Percentiles rank a stretch among this genome's conserved stretches.
These are phyloP conservation scores for Thunnus maccoyii DNA, from an alignment of 2,113 vertebrate species.

Conservation along the genomic window DNA sequence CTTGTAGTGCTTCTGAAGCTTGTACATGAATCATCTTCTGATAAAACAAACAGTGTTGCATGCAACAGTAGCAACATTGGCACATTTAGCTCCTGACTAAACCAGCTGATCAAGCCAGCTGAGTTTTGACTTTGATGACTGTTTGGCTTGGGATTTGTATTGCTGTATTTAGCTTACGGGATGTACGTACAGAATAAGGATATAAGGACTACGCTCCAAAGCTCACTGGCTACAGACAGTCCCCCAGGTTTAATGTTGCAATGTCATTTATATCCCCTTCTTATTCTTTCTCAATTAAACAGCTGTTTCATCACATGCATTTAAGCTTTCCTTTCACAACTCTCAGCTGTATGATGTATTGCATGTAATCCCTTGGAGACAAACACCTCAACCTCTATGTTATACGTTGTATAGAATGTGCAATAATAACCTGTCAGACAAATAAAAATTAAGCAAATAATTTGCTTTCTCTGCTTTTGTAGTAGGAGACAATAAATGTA, in stretches of 20 bases:
- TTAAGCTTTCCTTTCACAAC: slow-evolving; percentile 41
- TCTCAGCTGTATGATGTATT: background rate
- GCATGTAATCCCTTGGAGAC: background rate
- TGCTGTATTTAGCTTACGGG: slow-evolving; percentile 6
- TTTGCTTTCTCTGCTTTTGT: slow-evolving; percentile 8
- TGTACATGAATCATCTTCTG: background rate
- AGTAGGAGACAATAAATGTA: slow-evolving; percentile 62
- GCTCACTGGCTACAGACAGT: background rate
- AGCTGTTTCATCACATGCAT: slow-evolving; percentile 13
- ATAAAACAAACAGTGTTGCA: background rate
- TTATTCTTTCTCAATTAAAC: slow-evolving; percentile 7
- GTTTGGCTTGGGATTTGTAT: slow-evolving; percentile 37
- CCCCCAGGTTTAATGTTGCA: slow-evolving; percentile 16
- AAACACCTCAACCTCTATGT: background rate
- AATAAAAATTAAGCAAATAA: background rate
- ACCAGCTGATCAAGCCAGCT: background rate
- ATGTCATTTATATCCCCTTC: background rate
- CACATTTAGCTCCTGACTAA: background rate
- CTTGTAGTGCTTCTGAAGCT: background rate
- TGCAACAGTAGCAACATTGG: background rate
- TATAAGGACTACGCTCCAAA: background rate
- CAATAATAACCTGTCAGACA: background rate
- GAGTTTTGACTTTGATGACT: background rate
- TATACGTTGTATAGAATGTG: background rate
- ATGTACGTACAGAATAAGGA: slow-evolving; percentile 26